Conservation (phyloP, 2,797 vertebrate genomes). For the Masticophis lateralis region DNA sequence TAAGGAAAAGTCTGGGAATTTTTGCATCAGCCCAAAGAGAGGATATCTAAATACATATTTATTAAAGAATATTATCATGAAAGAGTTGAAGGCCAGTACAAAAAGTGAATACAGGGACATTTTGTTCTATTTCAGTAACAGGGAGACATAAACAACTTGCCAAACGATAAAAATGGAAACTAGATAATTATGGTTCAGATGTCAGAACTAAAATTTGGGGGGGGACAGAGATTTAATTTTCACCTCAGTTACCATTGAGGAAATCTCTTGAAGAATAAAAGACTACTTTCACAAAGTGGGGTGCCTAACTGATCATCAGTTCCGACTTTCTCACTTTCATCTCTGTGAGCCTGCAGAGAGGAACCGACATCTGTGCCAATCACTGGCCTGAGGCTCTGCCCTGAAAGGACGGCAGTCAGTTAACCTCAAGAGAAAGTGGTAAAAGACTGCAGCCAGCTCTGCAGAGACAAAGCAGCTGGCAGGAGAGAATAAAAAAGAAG, state of each 20-base stretch:
- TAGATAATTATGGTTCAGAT: slow-evolving; percentile 39
- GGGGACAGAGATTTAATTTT: slow-evolving; percentile 54
- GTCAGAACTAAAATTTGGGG: slow-evolving; percentile 50
- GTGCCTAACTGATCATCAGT: slow-evolving; percentile 60
- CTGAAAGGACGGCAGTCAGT: slow-evolving; percentile 4
- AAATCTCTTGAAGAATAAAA: slow-evolving; percentile 70
- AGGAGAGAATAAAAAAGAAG: slow-evolving; percentile 43
- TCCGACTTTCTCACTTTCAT: slow-evolving; percentile 63
- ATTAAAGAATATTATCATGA: slow-evolving; percentile 40
- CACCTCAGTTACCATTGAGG: slow-evolving; percentile 61
- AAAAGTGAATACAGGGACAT: slow-evolving; percentile 46
- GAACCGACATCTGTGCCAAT: slow-evolving; percentile 50
- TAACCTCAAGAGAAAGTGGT: slow-evolving; percentile 55
- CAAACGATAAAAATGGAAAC: slow-evolving; percentile 60
- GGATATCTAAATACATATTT: slow-evolving; percentile 41
- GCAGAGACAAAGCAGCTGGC: slow-evolving; percentile 62
- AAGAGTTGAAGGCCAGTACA: slow-evolving; percentile 44
- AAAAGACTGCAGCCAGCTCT: slow-evolving; percentile 49
- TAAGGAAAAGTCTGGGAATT: slow-evolving; percentile 26
- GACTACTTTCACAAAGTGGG: slow-evolving; percentile 56
- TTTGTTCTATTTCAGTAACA: slow-evolving; percentile 50
- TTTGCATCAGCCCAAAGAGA: slow-evolving; percentile 2
- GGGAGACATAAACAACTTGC: slow-evolving; percentile 57
- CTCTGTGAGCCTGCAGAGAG: slow-evolving; percentile 49
- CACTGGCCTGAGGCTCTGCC: slow-evolving; percentile 47